Percentiles rank a stretch among this genome's conserved stretches.
Conservation (phyloP, 2,113 vertebrate species). For the Gadus macrocephalus region DNA sequence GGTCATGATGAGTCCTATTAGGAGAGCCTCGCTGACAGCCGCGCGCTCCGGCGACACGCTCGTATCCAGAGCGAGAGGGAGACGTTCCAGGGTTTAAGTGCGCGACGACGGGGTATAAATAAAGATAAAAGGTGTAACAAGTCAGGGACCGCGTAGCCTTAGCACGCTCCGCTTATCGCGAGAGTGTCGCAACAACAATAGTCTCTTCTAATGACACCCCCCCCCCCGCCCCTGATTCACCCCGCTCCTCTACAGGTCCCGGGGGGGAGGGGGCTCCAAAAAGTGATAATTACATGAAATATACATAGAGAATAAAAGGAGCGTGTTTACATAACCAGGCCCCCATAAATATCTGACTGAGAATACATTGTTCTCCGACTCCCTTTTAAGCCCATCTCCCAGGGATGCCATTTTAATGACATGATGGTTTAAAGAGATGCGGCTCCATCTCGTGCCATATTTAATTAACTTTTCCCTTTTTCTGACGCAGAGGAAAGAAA, state of each 20-base stretch:
- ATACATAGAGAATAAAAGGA: conserved; percentile 98
- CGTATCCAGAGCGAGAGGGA: neutral
- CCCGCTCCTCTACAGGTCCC: conserved; percentile 80
- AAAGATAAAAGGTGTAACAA: conserved; percentile 53
- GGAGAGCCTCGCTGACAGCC: conserved; percentile 25
- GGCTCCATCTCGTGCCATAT: conserved; percentile 97
- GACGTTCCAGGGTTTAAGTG: neutral
- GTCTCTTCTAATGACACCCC: conserved; percentile 87
- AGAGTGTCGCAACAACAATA: conserved; percentile 63
- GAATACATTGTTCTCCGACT: conserved; percentile 95
- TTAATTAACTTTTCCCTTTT: conserved; percentile 99
- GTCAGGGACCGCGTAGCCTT: conserved; percentile 27
- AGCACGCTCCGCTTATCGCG: conserved; percentile 38
- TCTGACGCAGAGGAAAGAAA: conserved; percentile 72
- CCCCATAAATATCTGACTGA: conserved; percentile 99
- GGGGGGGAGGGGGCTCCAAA: conserved; percentile 84
- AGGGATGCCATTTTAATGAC: conserved; percentile 98
- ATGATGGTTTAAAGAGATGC: conserved; percentile 99
- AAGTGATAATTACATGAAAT: conserved; percentile 99
- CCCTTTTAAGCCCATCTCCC: conserved; percentile 92
- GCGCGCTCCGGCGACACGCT: neutral
- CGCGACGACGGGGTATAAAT: conserved; percentile 38
- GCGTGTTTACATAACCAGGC: conserved; percentile 98
- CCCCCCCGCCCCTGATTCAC: conserved; percentile 74
- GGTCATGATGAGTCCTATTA: conserved; percentile 62